Evolutionary conservation across 1,140 invertebrate genomes (phyloP).

Genomic region (Adelges cooleyi): DNA sequence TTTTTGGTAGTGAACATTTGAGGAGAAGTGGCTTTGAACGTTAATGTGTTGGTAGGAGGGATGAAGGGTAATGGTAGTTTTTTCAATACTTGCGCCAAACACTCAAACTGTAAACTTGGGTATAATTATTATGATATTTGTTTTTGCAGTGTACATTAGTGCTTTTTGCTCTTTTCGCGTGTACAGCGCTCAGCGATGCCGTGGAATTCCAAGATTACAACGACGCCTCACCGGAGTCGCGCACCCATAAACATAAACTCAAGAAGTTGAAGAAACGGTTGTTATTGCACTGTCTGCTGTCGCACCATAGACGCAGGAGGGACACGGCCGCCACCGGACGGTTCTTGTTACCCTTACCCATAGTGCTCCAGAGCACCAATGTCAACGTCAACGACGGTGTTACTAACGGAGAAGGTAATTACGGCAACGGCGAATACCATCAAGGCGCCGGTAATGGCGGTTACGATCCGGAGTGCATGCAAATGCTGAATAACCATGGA

Average conservation of each 20-base stretch:
- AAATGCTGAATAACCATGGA: constrained; percentile 2
- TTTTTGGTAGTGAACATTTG: too few species aligned
- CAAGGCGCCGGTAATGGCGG: background rate
- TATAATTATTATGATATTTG: too few species aligned
- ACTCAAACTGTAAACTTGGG: too few species aligned
- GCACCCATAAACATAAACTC: background rate
- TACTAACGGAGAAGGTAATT: background rate
- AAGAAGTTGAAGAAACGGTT: constrained; percentile 8
- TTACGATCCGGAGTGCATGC: background rate
- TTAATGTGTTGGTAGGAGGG: too few species aligned
- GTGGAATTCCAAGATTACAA: background rate
- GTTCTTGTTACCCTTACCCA: background rate
- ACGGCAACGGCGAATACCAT: background rate
- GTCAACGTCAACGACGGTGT: background rate
- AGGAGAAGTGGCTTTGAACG: too few species aligned
- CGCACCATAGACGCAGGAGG: background rate
- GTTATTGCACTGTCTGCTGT: background rate
- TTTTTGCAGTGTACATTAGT: too few species aligned
- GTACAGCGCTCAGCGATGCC: background rate
- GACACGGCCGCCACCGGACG: background rate
- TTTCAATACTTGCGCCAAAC: too few species aligned
- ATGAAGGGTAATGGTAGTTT: too few species aligned
- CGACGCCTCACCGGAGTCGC: background rate
- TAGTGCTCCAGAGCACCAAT: constrained; percentile 9
- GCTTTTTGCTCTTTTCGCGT: background rate